phyloP scores from a whole-genome alignment of 2,888 invertebrate genomes.

The Lepidocyrtoides sp. region DNA sequence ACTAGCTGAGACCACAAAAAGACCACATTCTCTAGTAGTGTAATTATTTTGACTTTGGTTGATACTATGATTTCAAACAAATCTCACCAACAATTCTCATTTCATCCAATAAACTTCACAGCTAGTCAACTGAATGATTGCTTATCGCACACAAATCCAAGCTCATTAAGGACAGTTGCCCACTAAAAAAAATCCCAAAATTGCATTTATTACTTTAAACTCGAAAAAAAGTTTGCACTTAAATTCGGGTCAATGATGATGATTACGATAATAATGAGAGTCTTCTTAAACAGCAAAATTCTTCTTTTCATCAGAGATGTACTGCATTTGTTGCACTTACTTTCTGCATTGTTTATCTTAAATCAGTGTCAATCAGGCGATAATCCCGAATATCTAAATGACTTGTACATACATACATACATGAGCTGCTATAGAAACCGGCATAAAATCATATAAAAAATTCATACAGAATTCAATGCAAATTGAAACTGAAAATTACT shows the following conservation, averaged over 20 bases:
- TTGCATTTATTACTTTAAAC: not conserved
- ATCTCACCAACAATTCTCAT: not conserved
- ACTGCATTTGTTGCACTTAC: constrained; percentile 20
- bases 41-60: not conserved
- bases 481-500: constrained; percentile 27
- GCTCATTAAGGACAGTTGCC: not conserved
- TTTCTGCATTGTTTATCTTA: not conserved
- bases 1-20: not conserved
- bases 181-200: not conserved
- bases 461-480: not conserved
- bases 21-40: not conserved
- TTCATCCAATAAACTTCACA: constrained; percentile 9
- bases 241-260: constrained; percentile 11
- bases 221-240: not conserved
- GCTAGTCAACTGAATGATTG: constrained; percentile 4
- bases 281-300: not conserved
- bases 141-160: constrained; percentile 8
- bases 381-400: not conserved
- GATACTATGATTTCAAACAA: not conserved
- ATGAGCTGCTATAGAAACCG: not conserved
- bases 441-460: not conserved
- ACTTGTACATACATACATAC: not conserved
- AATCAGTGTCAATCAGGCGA: constrained; percentile 26
- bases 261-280: not conserved
- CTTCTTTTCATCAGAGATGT: not conserved